phyloP scores from a whole-genome alignment of 1,140 invertebrate species.

The Glomeris maerens region DNA sequence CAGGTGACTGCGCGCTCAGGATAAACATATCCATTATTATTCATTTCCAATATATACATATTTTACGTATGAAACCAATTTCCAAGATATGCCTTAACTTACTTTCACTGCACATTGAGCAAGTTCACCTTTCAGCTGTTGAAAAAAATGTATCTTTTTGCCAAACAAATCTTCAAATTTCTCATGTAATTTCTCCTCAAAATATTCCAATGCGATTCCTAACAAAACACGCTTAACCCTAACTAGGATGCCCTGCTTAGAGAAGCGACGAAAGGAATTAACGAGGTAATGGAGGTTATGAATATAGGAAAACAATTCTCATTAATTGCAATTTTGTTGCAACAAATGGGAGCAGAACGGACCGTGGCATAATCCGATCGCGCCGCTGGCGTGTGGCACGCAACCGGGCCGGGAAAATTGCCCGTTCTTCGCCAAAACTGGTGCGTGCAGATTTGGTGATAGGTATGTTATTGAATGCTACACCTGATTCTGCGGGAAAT shows the following conservation, averaged over 20 bases:
- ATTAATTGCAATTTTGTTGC: not conserved
- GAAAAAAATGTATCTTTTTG: too few species aligned
- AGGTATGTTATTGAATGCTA: conserved; percentile 43
- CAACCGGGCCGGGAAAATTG: conserved; percentile 60
- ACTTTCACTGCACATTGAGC: too few species aligned
- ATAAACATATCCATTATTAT: too few species aligned
- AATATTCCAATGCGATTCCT: not conserved
- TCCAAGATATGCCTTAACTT: too few species aligned
- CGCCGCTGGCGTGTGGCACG: conserved; percentile 41
- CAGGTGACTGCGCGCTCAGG: too few species aligned
- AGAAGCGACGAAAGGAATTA: not conserved
- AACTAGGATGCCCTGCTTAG: not conserved
- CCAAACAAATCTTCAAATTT: not conserved
- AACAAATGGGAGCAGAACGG: not conserved
- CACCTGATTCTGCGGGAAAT: too few species aligned
- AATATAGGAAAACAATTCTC: not conserved
- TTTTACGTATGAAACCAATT: too few species aligned
- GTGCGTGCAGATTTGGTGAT: conserved; percentile 66
- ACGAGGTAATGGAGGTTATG: not conserved
- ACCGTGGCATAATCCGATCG: conserved; percentile 4
- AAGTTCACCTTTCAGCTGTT: too few species aligned
- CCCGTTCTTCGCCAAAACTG: conserved; percentile 78
- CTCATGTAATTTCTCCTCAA: not conserved
- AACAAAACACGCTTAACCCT: not conserved
- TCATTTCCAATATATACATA: too few species aligned